Evolutionary conservation across 2,113 vertebrate genomes (phyloP).

Genomic region (Plecotus auritus): DNA sequence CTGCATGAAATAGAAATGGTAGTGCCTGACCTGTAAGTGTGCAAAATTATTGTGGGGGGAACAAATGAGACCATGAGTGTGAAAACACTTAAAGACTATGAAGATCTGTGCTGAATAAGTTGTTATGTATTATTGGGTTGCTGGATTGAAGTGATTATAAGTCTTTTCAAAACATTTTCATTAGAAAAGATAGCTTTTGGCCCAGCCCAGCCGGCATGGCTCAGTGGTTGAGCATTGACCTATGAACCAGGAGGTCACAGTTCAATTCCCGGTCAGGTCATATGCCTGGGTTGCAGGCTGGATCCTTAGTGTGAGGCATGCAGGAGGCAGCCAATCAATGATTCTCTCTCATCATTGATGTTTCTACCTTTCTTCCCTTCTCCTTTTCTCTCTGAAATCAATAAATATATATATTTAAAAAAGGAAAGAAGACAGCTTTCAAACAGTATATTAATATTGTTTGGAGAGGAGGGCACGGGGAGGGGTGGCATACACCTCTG

Average conservation of each 20-base stretch:
- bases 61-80: neutral
- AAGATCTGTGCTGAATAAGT: neutral
- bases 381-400: too few relatives aligned
- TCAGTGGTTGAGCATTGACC: too few relatives aligned
- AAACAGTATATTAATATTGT: neutral
- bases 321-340: too few relatives aligned
- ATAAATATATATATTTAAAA: too few relatives aligned
- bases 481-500: rapidly evolving
- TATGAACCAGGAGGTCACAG: too few relatives aligned
- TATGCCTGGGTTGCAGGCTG: too few relatives aligned
- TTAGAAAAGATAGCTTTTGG: neutral
- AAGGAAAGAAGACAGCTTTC: neutral
- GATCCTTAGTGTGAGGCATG: too few relatives aligned
- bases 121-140: neutral
- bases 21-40: neutral
- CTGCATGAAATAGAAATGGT: neutral
- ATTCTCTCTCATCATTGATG: too few relatives aligned
- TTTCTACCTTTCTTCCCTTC: too few relatives aligned
- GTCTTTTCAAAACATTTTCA: neutral
- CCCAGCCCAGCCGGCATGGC: too few relatives aligned
- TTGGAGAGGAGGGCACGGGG: neutral
- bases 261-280: too few relatives aligned
- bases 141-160: neutral
- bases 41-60: neutral
- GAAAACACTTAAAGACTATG: neutral